These are phyloP conservation scores for Pheucticus melanocephalus DNA, from an alignment of 2,113 vertebrate genomes.

Conservation along the genomic window DNA sequence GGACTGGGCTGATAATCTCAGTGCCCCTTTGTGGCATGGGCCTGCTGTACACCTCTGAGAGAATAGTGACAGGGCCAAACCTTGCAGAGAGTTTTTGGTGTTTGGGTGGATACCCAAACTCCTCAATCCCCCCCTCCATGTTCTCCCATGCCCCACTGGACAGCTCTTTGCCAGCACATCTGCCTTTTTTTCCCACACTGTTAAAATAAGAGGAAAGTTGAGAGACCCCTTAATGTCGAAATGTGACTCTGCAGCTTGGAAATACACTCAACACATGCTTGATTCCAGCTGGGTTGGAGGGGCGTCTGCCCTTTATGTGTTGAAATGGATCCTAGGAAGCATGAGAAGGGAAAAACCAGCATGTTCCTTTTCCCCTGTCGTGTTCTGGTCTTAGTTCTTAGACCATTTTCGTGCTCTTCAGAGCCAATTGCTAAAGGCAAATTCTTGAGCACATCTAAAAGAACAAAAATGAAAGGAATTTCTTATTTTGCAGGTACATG, in stretches of 20 bases:
- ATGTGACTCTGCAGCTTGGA: not conserved
- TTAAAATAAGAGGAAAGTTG: not conserved
- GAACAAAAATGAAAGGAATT: not conserved
- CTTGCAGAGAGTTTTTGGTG: not conserved
- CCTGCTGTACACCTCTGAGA: not conserved
- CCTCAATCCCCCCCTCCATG: not conserved
- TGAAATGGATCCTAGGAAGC: not conserved
- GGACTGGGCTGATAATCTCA: not conserved
- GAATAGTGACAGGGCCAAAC: not conserved
- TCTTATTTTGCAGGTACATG: not conserved
- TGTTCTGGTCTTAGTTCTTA: not conserved
- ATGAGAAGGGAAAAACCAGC: not conserved
- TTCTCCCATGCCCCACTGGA: not conserved
- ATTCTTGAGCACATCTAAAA: not conserved
- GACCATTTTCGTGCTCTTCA: not conserved
- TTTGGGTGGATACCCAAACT: not conserved
- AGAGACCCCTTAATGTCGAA: not conserved
- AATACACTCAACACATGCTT: not conserved
- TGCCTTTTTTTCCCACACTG: not conserved
- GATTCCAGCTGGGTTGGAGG: not conserved
- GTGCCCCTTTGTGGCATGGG: fast-evolving
- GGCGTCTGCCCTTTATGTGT: not conserved
- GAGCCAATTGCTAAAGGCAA: not conserved
- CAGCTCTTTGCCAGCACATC: not conserved
- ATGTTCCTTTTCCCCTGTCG: not conserved